Evolutionary conservation across 1,140 invertebrate genomes (phyloP), one percentile per base, ranked within the genome.

Genomic region (Carcinoscorpius rotundicauda): DNA sequence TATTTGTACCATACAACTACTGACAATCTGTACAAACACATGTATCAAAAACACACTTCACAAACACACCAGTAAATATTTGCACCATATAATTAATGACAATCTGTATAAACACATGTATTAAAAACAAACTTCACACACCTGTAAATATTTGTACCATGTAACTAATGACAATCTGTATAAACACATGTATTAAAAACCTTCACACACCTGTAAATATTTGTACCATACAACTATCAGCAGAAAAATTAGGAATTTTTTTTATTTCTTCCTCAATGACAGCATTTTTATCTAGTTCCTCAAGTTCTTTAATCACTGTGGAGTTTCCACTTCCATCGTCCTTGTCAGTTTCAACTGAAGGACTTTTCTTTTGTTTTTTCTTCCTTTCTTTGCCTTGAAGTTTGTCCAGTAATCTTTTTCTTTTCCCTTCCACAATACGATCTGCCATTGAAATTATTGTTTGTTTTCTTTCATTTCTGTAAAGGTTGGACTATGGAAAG

Each of bases 401-500:
- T 49, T 6, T 6, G 56, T 60, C 70, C 60, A 63, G 49, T 11
- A 56, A 50, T 75, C 87, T 87, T 62, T 82, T 79, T 68, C 78
- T 81, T 66, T 86, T 87, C 3, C 85, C 86, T 65, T 81, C 81
- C 4, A 85, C 73, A 64, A 87, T 87, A 73, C 79, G 79, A 8
- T 82, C 81, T 70, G 85, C 80, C 67, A 82, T 79, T 5, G 74
- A 72, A 49, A 73, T 66, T 50, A 85, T 79, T 72, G 82, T 78
- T 71, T 82, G 76, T 64, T 80, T 80, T 75, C 83, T 81, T 69
- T 82, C 79, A 66, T 82, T 79, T 71, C 76, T 81, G 67, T 84
- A 81, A 61, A 79, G 78, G 67, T 82, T 76, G 29, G 29, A 29
- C 29, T 29, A 29, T 29, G 29, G 29, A 29, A 29, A 29, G 2